A percentile compares a stretch with the other conserved stretches of the same genome.
phyloP scores from a whole-genome alignment of 2,888 invertebrate genomes.

The Lasioglossum morio region DNA sequence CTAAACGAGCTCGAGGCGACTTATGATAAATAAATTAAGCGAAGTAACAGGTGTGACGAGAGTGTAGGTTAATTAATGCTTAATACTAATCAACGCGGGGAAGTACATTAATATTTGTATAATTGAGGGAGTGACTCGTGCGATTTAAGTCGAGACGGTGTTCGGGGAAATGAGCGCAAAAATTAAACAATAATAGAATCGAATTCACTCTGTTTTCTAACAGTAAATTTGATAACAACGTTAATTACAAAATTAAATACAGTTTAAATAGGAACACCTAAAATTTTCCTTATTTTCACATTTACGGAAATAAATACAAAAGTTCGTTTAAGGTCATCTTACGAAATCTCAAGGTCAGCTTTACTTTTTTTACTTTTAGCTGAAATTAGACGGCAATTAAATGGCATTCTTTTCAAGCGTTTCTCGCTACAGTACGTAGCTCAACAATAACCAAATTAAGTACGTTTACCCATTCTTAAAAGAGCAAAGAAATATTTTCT shows the following conservation, averaged over 20 bases:
- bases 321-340: no score
- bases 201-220: background rate
- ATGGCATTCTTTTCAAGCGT: background rate
- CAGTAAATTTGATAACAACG: background rate
- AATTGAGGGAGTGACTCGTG: background rate
- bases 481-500: background rate
- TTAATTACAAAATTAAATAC: no score
- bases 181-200: background rate
- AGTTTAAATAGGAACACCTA: no score
- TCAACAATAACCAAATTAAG: background rate
- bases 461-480: background rate
- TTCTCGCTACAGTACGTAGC: fast-evolving
- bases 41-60: background rate
- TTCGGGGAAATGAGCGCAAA: background rate
- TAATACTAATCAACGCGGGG: background rate
- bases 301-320: background rate
- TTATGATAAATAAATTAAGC: background rate
- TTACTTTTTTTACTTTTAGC: no score
- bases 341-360: background rate
- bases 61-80: background rate
- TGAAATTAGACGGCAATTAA: background rate
- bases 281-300: background rate
- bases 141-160: background rate
- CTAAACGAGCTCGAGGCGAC: background rate
- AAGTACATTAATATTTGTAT: background rate